A percentile compares a stretch with the other conserved stretches of the same genome.
These are phyloP conservation scores for Drosophila orosa DNA, from an alignment of 1,140 invertebrate species.

Conservation along the genomic window DNA sequence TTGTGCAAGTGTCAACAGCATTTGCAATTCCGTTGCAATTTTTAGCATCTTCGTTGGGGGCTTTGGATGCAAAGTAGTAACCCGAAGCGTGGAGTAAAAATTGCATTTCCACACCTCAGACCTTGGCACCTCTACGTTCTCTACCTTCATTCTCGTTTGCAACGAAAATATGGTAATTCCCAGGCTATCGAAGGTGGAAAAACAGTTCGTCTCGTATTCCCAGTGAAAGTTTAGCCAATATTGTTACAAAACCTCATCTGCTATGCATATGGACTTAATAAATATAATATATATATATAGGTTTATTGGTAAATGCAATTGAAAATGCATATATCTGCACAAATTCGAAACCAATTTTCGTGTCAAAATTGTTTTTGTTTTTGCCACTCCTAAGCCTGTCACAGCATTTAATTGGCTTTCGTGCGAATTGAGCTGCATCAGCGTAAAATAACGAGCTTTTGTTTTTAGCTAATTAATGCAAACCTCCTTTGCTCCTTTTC, in stretches of 20 bases:
- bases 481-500: background rate
- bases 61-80: conserved; percentile 52
- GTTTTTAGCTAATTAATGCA: conserved; percentile 45
- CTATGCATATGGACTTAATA: conserved; percentile 25
- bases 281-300: conserved; percentile 16
- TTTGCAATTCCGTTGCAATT: conserved; percentile 80
- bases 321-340: conserved; percentile 21
- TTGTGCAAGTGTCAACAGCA: conserved; percentile 81
- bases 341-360: conserved; percentile 37
- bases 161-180: conserved; percentile 65
- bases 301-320: conserved; percentile 4
- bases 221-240: conserved; percentile 56
- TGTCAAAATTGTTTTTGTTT: conserved; percentile 21
- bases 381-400: conserved; percentile 1
- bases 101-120: conserved; percentile 19
- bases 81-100: conserved; percentile 34
- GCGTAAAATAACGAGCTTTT: conserved; percentile 25
- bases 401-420: conserved; percentile 49
- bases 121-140: background rate
- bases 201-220: conserved; percentile 39
- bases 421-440: conserved; percentile 37
- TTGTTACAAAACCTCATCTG: conserved; percentile 35
- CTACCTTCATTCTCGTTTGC: conserved; percentile 2
- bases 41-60: conserved; percentile 65
- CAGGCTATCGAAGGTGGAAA: conserved; percentile 34